Evolutionary conservation across 2,113 vertebrate species (phyloP), one percentile per base, ranked within the genome.

Genomic region (Gobio gobio): DNA sequence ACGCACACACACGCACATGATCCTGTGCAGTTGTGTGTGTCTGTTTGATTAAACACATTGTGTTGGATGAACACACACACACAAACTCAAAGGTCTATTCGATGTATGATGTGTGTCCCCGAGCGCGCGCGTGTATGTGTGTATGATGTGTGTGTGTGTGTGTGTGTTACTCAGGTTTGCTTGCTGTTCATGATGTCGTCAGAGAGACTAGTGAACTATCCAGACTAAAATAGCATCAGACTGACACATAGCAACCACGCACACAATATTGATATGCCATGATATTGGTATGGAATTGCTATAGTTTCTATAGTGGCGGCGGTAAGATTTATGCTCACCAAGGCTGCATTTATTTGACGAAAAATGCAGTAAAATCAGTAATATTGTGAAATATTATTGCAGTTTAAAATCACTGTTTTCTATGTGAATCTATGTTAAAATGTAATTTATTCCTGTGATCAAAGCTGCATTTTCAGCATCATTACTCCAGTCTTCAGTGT

Each of bases 161-260:
- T 59, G 84, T 45, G 36, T 14, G 64, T 36, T 40, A 70, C 66
- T 70, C 18, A 22, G 33, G 18, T 70, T 75, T 54, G 73, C 66
- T 70, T 22, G 66, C 66, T 56, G 76, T 78, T 40, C 10, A 59
- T 4, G 5, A 20, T 63, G 77, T 79, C 51, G 29, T 76, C n/a
- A 77, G 61, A 61, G 74, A 79, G 76, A 74, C 56, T 24, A 61
- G 58, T 79, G 2, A 63, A 63, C 77, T 45, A 63, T 63, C 40
- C 61, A 61, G 58, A 79, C 36, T 63, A 45, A 79, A 79, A 79
- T 79, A 63, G 77, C 77, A 63, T 26, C 77, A 63, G 77, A 47
- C n/a, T 45, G 54, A 13, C 22, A 79, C 58, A 79, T 61, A 63
- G 77, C 77, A 79, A 79, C 58, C 33, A 3, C 5, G 33, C 49